phyloP scores from a whole-genome alignment of 2,888 invertebrate species.

The Nematopogon swammerdamellus region DNA sequence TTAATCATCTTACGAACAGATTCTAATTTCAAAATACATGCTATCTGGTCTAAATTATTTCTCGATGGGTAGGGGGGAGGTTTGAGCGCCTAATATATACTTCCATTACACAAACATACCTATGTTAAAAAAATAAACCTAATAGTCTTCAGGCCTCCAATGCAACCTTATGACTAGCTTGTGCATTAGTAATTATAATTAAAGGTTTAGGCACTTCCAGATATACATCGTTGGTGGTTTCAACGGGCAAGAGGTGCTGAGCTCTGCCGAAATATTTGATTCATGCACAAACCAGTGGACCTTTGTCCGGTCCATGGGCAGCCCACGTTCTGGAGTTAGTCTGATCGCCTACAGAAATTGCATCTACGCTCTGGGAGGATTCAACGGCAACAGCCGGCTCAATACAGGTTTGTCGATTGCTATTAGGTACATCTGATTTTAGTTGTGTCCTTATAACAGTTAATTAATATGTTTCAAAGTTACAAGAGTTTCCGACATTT shows the following conservation, averaged over 20 bases:
- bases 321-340: constrained; percentile 73
- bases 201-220: constrained; percentile 19
- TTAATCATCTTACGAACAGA: too few relatives aligned
- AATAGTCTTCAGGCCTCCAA: too few relatives aligned
- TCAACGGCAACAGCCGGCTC: constrained; percentile 69
- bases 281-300: constrained; percentile 70
- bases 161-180: too few relatives aligned
- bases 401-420: constrained; percentile 57
- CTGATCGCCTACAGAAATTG: constrained; percentile 63
- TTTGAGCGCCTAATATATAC: too few relatives aligned
- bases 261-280: constrained; percentile 73
- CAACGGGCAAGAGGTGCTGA: constrained; percentile 73
- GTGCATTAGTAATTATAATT: too few relatives aligned
- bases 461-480: too few relatives aligned
- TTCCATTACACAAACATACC: too few relatives aligned
- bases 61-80: too few relatives aligned
- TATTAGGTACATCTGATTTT: not conserved
- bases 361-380: constrained; percentile 78
- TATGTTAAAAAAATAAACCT: too few relatives aligned
- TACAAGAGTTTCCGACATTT: too few relatives aligned
- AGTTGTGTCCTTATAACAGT: not conserved
- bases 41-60: too few relatives aligned
- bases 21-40: too few relatives aligned
- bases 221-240: constrained; percentile 80
- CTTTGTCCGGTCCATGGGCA: constrained; percentile 64